Evolutionary conservation across 1,140 invertebrate species (phyloP), one percentile per base, ranked within the genome.

Genomic region (Panulirus ornatus): DNA sequence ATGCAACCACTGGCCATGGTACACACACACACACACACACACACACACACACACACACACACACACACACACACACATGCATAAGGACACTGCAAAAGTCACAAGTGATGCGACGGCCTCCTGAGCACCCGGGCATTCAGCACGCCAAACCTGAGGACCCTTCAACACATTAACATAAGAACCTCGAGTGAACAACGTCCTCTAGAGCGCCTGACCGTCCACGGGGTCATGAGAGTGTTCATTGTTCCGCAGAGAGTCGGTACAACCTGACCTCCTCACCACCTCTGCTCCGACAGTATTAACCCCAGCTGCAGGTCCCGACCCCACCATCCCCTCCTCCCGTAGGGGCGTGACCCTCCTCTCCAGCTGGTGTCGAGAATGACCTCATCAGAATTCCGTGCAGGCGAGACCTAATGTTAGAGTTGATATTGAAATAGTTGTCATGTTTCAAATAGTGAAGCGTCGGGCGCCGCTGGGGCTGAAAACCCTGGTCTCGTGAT

Each of bases 351-450:
- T 42, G 34, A 40, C 66, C 83, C 30, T 27, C 83, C 42, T 47
- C 66, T 70, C 47, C 86, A 81, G 76, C 54, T 79, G 86, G 86
- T 88, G 86, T 88, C 34, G 76, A 81, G 86, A 88, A 88, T 88
- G 86, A 88, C 86, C 86, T 88, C 86, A 88, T 88, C 86, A 88
- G 86, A 88, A 88, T 88, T 88, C 86, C 86, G 76, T 70, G 75
- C 76, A 88, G 86, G 86, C 75, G 75, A 81, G 86, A 88, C 86
- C 85, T 88, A 88, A 88, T 88, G 86, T 88, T 88, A 88, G 86
- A 88, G 86, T 88, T 88, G 86, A 88, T 88, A 88, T 88, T 88
- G 86, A 88, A 88, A 88, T 88, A 88, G 76, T 88, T 88, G 86
- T 81, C 86, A 88, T 88, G 86, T 88, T 88, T 88, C 86, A 88